A percentile compares a stretch with the other conserved stretches of the same genome.
Evolutionary conservation across 53 echinoderm and acorn worm genomes (phyloP).

Genomic region (Patiria pectinifera): DNA sequence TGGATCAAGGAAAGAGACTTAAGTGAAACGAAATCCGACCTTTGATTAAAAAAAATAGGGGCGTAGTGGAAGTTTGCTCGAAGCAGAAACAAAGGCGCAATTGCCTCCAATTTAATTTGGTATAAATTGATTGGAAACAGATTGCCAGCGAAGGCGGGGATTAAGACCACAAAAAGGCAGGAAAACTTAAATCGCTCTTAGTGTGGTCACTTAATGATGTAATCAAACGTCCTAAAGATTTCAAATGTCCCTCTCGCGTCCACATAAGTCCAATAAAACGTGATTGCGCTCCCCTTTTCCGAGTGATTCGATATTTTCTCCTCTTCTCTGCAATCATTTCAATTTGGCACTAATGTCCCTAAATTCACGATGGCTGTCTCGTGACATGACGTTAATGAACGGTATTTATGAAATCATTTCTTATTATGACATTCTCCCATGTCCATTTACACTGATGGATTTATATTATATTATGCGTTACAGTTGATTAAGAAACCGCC

Average conservation of each 20-base stretch:
- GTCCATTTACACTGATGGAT: slow-evolving; percentile 44
- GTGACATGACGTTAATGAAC: slow-evolving; percentile 45
- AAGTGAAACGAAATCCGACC: too few relatives aligned
- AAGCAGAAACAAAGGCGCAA: too few relatives aligned
- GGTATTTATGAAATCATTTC: slow-evolving; percentile 58
- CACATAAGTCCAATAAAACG: slow-evolving; percentile 55
- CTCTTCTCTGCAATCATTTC: slow-evolving; percentile 7
- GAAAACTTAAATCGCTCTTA: not conserved
- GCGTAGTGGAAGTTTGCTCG: too few relatives aligned
- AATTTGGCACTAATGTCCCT: slow-evolving; percentile 17
- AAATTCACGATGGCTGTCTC: slow-evolving; percentile 27
- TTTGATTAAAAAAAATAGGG: too few relatives aligned
- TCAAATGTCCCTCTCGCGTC: not conserved
- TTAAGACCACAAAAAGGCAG: not conserved
- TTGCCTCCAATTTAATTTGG: not conserved
- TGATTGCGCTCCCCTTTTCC: slow-evolving; percentile 20
- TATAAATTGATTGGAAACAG: not conserved
- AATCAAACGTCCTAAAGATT: not conserved
- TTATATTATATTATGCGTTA: slow-evolving; percentile 15
- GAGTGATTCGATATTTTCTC: slow-evolving; percentile 6
- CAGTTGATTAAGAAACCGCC: not conserved
- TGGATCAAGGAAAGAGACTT: too few relatives aligned
- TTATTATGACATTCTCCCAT: slow-evolving; percentile 35
- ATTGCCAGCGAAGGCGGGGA: not conserved
- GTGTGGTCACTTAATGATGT: slow-evolving; percentile 7